Evolutionary conservation across 2,113 vertebrate species (phyloP).

Genomic region (Plecturocebus donacophilus): DNA sequence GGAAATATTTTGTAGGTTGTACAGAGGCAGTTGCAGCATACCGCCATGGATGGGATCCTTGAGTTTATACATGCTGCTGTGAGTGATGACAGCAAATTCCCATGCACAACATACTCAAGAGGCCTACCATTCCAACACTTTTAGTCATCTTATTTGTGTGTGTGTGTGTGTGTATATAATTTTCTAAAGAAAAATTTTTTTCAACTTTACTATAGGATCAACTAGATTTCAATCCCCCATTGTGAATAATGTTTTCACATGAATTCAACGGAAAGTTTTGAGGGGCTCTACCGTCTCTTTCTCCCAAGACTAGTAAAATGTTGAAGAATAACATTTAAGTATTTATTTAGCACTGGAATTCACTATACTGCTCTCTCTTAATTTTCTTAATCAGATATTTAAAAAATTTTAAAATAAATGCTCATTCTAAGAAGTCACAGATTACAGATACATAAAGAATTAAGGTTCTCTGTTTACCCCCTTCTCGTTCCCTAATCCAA

Average conservation of each 20-base stretch:
- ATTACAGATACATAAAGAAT: neutral
- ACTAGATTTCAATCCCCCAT: neutral
- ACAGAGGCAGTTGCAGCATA: neutral
- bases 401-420: neutral
- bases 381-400: neutral
- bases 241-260: neutral
- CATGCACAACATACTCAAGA: neutral
- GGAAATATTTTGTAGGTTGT: neutral
- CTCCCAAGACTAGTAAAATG: neutral
- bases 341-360: neutral
- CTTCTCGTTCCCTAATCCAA: neutral
- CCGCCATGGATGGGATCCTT: neutral
- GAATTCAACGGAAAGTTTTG: neutral
- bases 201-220: neutral
- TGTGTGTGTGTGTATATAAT: too few species aligned
- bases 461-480: neutral
- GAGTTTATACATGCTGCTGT: neutral
- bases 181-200: neutral
- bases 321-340: constrained; percentile 11
- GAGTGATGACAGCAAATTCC: neutral
- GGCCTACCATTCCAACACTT: neutral
- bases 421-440: neutral
- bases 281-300: neutral
- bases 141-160: neutral
- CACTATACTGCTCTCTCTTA: neutral